Evolutionary conservation across 2,888 invertebrate species (phyloP), one percentile per base, ranked within the genome.

Genomic region (Epistrophe eligans): DNA sequence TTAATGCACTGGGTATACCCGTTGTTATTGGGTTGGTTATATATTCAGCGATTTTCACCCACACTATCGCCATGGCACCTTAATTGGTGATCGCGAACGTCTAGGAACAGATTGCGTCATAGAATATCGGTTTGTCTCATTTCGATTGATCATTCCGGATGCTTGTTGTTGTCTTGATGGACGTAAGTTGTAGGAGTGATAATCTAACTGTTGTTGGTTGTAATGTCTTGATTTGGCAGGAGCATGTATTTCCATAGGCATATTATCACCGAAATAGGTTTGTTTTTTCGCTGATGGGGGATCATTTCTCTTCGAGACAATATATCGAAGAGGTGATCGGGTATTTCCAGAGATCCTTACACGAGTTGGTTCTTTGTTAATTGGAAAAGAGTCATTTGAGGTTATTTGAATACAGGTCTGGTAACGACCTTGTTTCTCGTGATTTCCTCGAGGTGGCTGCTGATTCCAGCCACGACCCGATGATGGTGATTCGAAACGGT

Each of bases 41-140:
- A n/a, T 58, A n/a, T 35, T 19, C 13, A 48, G 8, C 19, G 1
- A 28, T n/a, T 19, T 52, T 66, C 85, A 83, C 60, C 81, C 88
- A 88, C 89, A 52, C 91, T 92, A 92, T 83, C 92, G 90, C 92
- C 92, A 92, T 57, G 92, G 92, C 82, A 91, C 90, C 89, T 92
- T 92, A 89, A 91, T 92, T 87, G 92, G 92, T 62, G 92, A 92
- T 84, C 91, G 91, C 83, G 92, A 91, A 89, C 92, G 92, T 67
- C 92, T 91, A 85, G 90, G 90, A 70, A 88, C 45, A n/a, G 84
- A 73, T 84, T 84, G 84, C 80, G 88, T 79, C 79, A 84, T 81
- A 60, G 76, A 77, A 50, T 50, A 58, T 38, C 84, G 77, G 35
- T 71, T 84, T 48, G 50, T 35, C 55, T 83, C 87, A 45, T 70